Evolutionary conservation across 2,888 invertebrate genomes (phyloP).

Genomic region (Horisme vitalbata): DNA sequence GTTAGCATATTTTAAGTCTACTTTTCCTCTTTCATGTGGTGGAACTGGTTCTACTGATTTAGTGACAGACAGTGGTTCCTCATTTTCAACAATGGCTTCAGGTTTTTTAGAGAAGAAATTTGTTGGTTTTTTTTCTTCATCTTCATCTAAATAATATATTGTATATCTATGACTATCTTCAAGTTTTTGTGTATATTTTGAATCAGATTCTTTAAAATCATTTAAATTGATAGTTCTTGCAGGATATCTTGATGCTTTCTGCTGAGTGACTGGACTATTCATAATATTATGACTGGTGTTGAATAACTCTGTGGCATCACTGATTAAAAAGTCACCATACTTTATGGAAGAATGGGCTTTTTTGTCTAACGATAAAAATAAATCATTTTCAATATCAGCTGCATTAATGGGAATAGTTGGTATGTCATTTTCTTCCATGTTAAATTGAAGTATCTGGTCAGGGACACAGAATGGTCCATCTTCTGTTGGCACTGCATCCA

Average conservation of each 20-base stretch:
- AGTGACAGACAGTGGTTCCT: constrained; percentile 2
- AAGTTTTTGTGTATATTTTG: background rate
- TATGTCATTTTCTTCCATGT: constrained; percentile 17
- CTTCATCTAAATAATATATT: constrained; percentile 16
- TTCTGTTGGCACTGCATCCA: constrained; percentile 81
- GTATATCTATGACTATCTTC: constrained; percentile 14
- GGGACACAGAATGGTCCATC: constrained; percentile 63
- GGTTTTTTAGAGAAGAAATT: background rate
- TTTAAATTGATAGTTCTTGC: background rate
- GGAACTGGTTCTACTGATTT: background rate
- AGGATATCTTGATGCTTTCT: background rate
- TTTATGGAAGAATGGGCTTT: constrained; percentile 62
- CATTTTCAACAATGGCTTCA: constrained; percentile 1
- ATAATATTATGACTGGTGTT: constrained; percentile 7
- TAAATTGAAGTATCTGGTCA: background rate
- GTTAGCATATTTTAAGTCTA: too few relatives aligned
- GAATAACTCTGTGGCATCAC: constrained; percentile 39
- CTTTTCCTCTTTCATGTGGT: too few relatives aligned
- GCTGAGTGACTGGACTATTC: constrained; percentile 7
- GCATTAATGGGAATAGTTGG: constrained; percentile 47
- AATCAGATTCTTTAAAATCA: background rate
- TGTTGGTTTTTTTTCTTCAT: background rate
- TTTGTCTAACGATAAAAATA: constrained; percentile 52
- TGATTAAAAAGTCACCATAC: constrained; percentile 70
- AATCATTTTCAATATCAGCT: constrained; percentile 69